phyloP scores from a whole-genome alignment of 2,113 vertebrate species.

The Manacus vitellinus region DNA sequence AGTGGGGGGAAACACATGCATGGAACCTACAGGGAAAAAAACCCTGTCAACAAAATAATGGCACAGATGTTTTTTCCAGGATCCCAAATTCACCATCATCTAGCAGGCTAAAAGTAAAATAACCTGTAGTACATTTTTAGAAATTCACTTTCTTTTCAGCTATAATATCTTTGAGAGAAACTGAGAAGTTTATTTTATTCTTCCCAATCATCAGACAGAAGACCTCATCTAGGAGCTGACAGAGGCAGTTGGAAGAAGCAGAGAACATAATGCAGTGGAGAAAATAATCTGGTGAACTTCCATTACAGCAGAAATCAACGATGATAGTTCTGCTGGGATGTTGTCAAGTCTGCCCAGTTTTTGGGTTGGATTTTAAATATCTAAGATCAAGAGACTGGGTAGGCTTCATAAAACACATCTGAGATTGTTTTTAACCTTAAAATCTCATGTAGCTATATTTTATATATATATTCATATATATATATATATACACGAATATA shows the following conservation, averaged over 20 bases:
- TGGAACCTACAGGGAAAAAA: neutral
- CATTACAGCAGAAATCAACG: neutral
- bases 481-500: fast-evolving
- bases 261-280: neutral
- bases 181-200: neutral
- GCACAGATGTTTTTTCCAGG: neutral
- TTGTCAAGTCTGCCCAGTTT: neutral
- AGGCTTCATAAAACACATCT: neutral
- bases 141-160: neutral
- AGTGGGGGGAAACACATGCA: neutral
- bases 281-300: neutral
- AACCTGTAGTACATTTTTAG: neutral
- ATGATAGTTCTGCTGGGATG: neutral
- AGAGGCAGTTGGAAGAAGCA: neutral
- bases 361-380: neutral
- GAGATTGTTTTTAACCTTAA: neutral
- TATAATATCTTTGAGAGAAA: neutral
- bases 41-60: neutral
- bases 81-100: neutral
- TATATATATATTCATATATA: no score
- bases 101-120: neutral
- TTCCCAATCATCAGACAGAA: neutral
- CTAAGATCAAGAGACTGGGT: neutral
- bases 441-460: fast-evolving
- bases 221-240: neutral